Base-by-base conservation (phyloP, 92 coral and sea anemone genomes). In the Bergia puertoricense region DNA sequence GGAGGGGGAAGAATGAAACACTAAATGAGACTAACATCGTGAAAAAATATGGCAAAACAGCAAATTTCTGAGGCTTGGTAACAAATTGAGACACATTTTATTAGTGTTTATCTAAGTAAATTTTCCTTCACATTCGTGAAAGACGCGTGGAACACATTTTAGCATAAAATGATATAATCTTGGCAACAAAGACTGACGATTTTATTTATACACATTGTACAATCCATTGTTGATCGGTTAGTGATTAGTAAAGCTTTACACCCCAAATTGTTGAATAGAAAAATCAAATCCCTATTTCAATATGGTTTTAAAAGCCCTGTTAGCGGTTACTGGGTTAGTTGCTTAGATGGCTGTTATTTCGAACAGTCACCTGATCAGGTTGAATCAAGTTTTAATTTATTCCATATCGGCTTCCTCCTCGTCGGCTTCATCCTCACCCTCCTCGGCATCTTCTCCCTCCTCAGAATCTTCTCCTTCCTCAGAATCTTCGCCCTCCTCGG, bases 381-480 rank as follows among this genome's bases (percentile, higher is more conserved):
- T 69, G 78, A 84, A 56, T 71, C 59, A 36, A 48, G 44, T 69
- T 71, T 84, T 0, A 82, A 67, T 36, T 82, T 82, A 84, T 71
- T 84, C 87, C 87, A 69, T 50, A 48, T 84, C 87, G 46, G 87
- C 87, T 36, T 84, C 87, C 67, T 84, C 86, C 42, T 81, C 85
- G 65, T 81, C 85, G 37, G 85, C 85, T 9, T 81, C 85, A 59
- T 81, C 86, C 15, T 84, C 79, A 51, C n/a, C 59, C 6, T 30
- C 87, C 36, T 71, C 87, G 43, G 79, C 9, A 42, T 76, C 79
- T 18, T 76, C 79, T 22, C 48, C 46, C 44, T 76, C 79, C 4
- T 76, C 79, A 1, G 79, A 14, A 46, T 84, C 79, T 13, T 69
- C 87, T 0, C 44, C 62, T 8, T 84, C 86, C 62, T 43, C 86